phyloP scores from a whole-genome alignment of 2,113 vertebrate genomes.

The Stercorarius parasiticus region DNA sequence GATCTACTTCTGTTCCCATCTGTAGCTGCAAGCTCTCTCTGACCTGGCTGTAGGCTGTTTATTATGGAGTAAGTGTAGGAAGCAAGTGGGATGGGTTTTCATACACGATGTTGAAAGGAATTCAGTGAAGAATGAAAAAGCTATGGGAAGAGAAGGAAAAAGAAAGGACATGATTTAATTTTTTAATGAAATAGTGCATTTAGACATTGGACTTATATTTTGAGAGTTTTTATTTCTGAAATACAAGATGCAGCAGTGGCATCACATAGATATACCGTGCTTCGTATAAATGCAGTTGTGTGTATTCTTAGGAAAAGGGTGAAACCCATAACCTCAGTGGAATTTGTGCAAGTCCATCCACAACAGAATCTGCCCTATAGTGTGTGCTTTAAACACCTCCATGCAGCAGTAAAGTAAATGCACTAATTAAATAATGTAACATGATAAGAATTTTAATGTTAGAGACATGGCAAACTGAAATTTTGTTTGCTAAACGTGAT shows the following conservation, averaged over 20 bases:
- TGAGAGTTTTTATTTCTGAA: background rate
- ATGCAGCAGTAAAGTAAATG: background rate
- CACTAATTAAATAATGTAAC: background rate
- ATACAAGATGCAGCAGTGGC: background rate
- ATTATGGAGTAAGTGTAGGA: background rate
- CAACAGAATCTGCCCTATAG: background rate
- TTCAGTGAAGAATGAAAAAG: background rate
- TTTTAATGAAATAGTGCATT: background rate
- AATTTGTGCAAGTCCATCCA: background rate
- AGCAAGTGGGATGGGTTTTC: background rate
- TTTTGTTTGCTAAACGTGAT: background rate
- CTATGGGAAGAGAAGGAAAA: background rate
- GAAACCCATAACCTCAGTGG: background rate
- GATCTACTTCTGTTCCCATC: background rate
- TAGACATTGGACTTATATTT: background rate
- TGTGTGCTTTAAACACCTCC: background rate
- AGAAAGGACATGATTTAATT: background rate
- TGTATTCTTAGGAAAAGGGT: background rate
- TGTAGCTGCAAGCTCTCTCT: background rate
- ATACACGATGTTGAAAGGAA: background rate
- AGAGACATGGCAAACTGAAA: background rate
- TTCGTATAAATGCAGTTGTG: background rate
- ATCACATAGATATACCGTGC: rapidly evolving
- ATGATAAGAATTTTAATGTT: background rate
- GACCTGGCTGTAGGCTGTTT: background rate